Percentiles rank a stretch among this genome's conserved stretches.
phyloP scores from a whole-genome alignment of 1,140 invertebrate genomes.

The Micrasema longulum region DNA sequence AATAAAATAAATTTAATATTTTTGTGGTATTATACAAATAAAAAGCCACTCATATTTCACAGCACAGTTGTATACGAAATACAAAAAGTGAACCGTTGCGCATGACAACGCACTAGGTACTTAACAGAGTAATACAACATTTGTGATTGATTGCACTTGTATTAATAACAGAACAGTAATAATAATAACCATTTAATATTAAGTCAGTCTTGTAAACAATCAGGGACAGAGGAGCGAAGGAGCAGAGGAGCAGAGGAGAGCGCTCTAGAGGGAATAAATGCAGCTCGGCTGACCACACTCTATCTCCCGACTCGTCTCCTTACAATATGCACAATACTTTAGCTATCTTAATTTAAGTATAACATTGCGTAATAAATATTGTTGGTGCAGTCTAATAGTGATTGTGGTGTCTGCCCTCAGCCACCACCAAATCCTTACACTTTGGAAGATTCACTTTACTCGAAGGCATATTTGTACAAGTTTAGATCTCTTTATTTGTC shows the following conservation, averaged over 20 bases:
- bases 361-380: slow-evolving; percentile 55
- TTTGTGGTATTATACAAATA: slow-evolving; percentile 56
- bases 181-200: slow-evolving; percentile 52
- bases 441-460: slow-evolving; percentile 52
- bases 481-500: slow-evolving; percentile 47
- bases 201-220: slow-evolving; percentile 56
- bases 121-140: slow-evolving; percentile 53
- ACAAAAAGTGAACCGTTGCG: slow-evolving; percentile 49
- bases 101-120: slow-evolving; percentile 19
- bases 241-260: slow-evolving; percentile 16
- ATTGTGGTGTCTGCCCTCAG: slow-evolving; percentile 50
- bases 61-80: slow-evolving; percentile 56
- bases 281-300: slow-evolving; percentile 18
- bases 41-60: slow-evolving; percentile 57
- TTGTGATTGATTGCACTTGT: slow-evolving; percentile 55
- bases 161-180: slow-evolving; percentile 53
- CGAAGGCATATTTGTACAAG: slow-evolving; percentile 54
- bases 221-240: slow-evolving; percentile 50
- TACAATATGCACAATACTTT: slow-evolving; percentile 48
- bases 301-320: background rate
- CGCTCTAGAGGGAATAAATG: slow-evolving; percentile 45
- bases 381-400: slow-evolving; percentile 54
- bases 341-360: slow-evolving; percentile 55
- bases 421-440: slow-evolving; percentile 41
- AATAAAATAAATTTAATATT: slow-evolving; percentile 55